phyloP scores from a whole-genome alignment of 2,888 invertebrate species.

The Tetanocera ferruginea region DNA sequence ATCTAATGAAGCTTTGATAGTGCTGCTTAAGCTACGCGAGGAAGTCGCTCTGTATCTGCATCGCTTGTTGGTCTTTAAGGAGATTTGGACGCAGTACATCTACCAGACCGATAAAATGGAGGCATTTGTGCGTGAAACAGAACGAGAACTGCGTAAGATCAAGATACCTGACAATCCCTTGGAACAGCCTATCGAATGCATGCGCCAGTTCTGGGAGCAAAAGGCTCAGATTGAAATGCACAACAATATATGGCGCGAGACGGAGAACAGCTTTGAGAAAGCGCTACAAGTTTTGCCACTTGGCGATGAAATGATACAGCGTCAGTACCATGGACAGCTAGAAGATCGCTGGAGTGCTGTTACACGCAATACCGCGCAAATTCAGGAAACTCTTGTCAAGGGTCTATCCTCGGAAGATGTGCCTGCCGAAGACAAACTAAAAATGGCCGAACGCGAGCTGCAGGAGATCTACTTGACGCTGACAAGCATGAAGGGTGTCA shows the following conservation, averaged over 20 bases:
- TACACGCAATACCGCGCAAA: constrained; percentile 75
- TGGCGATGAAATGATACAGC: constrained; percentile 86
- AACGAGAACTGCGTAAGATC: constrained; percentile 78
- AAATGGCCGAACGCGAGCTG: constrained; percentile 82
- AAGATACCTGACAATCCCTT: constrained; percentile 75
- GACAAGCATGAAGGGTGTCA: constrained; percentile 81
- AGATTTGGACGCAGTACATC: constrained; percentile 84
- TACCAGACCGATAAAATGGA: constrained; percentile 81
- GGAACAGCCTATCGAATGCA: constrained; percentile 77
- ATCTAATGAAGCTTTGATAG: constrained; percentile 80
- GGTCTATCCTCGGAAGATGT: constrained; percentile 81
- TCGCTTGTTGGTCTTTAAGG: constrained; percentile 80
- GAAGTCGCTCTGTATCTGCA: constrained; percentile 81
- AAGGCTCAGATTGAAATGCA: constrained; percentile 90
- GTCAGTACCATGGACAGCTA: constrained; percentile 83
- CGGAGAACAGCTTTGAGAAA: constrained; percentile 81
- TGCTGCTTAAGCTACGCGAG: constrained; percentile 80
- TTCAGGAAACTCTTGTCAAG: constrained; percentile 78
- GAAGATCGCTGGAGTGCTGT: constrained; percentile 83
- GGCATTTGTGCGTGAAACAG: constrained; percentile 82
- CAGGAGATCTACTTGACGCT: constrained; percentile 80
- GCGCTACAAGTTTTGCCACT: constrained; percentile 83
- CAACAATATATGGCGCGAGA: constrained; percentile 81
- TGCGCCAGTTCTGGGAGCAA: constrained; percentile 89
- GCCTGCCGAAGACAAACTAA: constrained; percentile 81